phyloP scores from a whole-genome alignment of 2,797 vertebrate genomes.

The Acanthiza pusilla region DNA sequence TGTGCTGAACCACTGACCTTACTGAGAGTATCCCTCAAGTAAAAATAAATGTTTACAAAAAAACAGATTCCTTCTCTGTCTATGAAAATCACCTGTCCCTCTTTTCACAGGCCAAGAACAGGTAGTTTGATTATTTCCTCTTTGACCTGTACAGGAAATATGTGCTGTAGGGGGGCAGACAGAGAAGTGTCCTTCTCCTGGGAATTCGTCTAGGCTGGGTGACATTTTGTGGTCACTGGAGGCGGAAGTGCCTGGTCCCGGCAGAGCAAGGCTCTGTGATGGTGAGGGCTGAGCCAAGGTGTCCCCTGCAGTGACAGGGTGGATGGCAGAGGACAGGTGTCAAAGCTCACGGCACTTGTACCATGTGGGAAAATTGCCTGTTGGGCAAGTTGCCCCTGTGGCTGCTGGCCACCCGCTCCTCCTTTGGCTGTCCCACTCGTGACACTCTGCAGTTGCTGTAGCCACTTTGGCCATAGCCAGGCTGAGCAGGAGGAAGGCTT shows the following conservation, averaged over 20 bases:
- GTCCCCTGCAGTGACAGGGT: background rate
- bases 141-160: background rate
- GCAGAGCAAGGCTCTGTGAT: background rate
- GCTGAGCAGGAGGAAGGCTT: background rate
- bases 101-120: background rate
- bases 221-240: accelerated
- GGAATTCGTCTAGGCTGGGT: background rate
- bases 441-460: background rate
- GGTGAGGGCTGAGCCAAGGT: background rate
- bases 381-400: background rate
- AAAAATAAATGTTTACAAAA: background rate
- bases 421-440: background rate
- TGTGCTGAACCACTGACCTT: background rate
- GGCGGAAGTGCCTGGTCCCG: background rate
- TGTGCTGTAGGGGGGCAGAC: accelerated
- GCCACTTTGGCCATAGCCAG: background rate
- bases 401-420: background rate
- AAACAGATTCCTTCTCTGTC: accelerated
- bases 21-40: background rate
- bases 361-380: background rate
- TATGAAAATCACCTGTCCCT: background rate
- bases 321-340: accelerated
- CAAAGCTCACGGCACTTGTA: background rate
- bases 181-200: background rate
- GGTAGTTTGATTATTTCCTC: background rate